Conservation (phyloP, 1,140 invertebrate species). For the Eumaeus atala region DNA sequence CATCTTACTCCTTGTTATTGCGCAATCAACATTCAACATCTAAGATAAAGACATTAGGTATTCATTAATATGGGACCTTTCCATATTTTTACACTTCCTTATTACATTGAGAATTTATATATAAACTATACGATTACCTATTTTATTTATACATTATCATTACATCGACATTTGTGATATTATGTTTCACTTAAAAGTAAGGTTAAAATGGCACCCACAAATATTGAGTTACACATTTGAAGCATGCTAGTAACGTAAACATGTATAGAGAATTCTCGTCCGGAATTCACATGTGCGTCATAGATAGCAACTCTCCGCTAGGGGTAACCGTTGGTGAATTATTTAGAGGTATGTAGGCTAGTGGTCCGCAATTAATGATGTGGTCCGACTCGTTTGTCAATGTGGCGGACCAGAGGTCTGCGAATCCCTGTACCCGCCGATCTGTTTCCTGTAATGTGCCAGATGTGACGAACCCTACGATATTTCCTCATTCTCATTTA, state of each 20-base stretch:
- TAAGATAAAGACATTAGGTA: constrained; percentile 67
- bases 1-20: constrained; percentile 67
- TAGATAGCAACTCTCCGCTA: background rate
- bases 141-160: too few species aligned
- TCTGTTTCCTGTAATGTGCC: constrained; percentile 46
- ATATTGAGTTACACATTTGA: too few species aligned
- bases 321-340: constrained; percentile 49
- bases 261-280: too few species aligned
- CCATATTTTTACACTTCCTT: constrained; percentile 20
- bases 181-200: too few species aligned
- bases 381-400: constrained; percentile 61
- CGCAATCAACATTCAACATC: constrained; percentile 59
- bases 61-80: constrained; percentile 36
- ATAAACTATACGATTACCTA: too few species aligned
- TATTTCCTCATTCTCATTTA: constrained; percentile 33
- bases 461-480: constrained; percentile 30
- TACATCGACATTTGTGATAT: too few species aligned
- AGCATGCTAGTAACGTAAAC: too few species aligned
- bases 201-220: too few species aligned
- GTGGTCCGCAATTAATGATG: constrained; percentile 66
- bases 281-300: constrained; percentile 3
- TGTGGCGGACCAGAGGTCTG: constrained; percentile 31
- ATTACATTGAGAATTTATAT: too few species aligned
- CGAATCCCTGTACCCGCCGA: constrained; percentile 37
- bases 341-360: constrained; percentile 56